These are phyloP conservation scores for Ariopsis seemanni DNA, from an alignment of 2,113 vertebrate genomes.

Conservation along the genomic window DNA sequence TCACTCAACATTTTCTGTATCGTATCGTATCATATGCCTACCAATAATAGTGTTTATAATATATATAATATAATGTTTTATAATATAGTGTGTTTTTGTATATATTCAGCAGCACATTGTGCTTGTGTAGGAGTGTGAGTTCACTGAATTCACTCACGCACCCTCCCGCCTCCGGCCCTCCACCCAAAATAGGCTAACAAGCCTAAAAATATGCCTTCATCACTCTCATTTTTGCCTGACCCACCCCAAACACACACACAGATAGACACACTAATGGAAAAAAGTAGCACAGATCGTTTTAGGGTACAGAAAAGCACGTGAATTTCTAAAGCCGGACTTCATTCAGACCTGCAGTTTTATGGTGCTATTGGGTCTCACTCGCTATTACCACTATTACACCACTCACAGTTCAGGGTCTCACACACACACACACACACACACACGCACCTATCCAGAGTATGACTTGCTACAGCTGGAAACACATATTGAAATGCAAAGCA, in stretches of 20 bases:
- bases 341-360: slow-evolving; percentile 14
- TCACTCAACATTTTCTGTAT: background rate
- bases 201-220: slow-evolving; percentile 46
- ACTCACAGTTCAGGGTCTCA: background rate
- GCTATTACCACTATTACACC: background rate
- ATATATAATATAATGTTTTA: background rate
- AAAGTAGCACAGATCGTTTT: slow-evolving; percentile 43
- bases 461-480: background rate
- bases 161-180: background rate
- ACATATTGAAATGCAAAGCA: slow-evolving; percentile 27
- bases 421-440: slow-evolving; percentile 18
- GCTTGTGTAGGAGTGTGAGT: slow-evolving; percentile 9
- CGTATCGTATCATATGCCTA: background rate
- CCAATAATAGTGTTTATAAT: background rate
- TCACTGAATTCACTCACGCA: background rate
- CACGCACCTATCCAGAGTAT: slow-evolving; percentile 1
- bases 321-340: slow-evolving; percentile 14
- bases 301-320: slow-evolving; percentile 1
- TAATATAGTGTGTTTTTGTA: background rate
- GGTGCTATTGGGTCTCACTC: background rate
- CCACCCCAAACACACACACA: slow-evolving; percentile 39
- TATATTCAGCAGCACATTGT: slow-evolving; percentile 29
- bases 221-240: slow-evolving; percentile 47
- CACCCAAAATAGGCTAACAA: slow-evolving; percentile 47
- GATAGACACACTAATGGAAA: background rate